Evolutionary conservation across 1,140 invertebrate species (phyloP), one percentile per base, ranked within the genome.

Genomic region (Drosophila busckii): DNA sequence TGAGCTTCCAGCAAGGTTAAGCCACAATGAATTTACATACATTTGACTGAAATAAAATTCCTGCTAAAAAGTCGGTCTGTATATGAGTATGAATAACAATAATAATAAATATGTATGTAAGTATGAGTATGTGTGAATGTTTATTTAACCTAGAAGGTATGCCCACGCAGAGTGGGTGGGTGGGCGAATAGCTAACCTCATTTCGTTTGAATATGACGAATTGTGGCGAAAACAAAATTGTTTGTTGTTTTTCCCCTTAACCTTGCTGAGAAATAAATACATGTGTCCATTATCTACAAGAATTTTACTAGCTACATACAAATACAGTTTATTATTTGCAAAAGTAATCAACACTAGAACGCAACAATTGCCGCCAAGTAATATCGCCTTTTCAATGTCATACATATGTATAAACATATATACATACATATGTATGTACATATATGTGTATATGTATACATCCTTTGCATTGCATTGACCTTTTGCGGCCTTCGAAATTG

Each of bases 351-450:
- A 32, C 56, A 60, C 23, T 53, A 42, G 48, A 60, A 42, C 17
- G 55, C 56, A 10, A 45, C 32, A 54, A 60, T 13, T 54, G 56
- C 45, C 44, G 44, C 53, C 34, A 42, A 41, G 16, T 53, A 29
- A 53, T 60, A n/a, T 60, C 49, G 38, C 40, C 25, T 32, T 25
- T 60, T 60, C 56, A 60, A 60, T 60, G 56, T 60, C 56, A 52
- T 37, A 59, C 4, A 38, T 20, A 32, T 3, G 8, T 10, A 35
- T 7, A 34, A 37, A 32, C 4, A 41, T 10, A 22, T 1, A 49
- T 4, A 32, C 9, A 20, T 6, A 23, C 2, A 10, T 4, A n/a
- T n/a, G 12, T 12, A 8, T 19, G 19, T 25, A 15, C 15, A 22
- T 12, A 16, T 23, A 12, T 25, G 20, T 34, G 41, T 37, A 16